These are phyloP conservation scores for Plebejus anna DNA, from an alignment of 2,888 invertebrate species.

Conservation along the genomic window DNA sequence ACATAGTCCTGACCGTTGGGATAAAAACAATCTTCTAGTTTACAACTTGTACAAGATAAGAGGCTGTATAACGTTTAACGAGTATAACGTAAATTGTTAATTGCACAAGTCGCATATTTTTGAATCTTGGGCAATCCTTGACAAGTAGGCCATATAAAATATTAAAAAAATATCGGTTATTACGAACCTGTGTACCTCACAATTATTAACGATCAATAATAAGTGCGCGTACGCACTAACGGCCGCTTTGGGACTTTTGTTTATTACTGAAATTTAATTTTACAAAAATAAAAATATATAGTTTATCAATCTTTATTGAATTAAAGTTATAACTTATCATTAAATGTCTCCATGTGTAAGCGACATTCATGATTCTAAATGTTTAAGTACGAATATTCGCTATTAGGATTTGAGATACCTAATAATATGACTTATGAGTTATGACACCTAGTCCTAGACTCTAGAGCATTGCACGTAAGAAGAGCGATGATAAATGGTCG, in stretches of 20 bases:
- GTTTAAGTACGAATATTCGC: no score
- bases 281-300: neutral
- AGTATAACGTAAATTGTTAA: neutral
- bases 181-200: slow-evolving; percentile 38
- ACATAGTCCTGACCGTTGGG: neutral
- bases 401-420: no score
- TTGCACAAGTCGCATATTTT: no score
- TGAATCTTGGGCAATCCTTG: slow-evolving; percentile 1
- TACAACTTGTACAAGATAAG: neutral
- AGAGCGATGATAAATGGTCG: no score
- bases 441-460: no score
- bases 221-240: slow-evolving; percentile 29
- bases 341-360: no score
- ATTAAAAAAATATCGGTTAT: slow-evolving; percentile 35
- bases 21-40: neutral
- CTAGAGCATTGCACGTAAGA: no score
- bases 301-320: neutral
- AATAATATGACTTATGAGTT: no score
- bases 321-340: no score
- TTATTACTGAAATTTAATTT: neutral
- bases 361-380: no score
- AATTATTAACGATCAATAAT: slow-evolving; percentile 52
- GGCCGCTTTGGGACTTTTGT: neutral
- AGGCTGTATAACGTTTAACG: neutral
- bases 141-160: slow-evolving; percentile 15